These are phyloP conservation scores for Ophthalmolycus amberensis DNA, from an alignment of 2,113 vertebrate genomes.

Conservation along the genomic window DNA sequence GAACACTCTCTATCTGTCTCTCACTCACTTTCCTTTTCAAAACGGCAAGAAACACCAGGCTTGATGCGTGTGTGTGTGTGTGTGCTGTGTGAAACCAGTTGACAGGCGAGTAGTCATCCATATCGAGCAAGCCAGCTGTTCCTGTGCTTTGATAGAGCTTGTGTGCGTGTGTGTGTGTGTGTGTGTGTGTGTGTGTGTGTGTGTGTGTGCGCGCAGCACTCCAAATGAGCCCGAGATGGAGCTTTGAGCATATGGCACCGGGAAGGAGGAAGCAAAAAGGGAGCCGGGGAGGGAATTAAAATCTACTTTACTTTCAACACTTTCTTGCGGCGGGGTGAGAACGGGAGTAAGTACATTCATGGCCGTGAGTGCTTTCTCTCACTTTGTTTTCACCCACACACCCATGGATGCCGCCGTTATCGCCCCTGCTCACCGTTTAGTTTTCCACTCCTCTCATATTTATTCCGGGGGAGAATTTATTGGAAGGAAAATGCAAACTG, in stretches of 20 bases:
- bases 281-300: slow-evolving; percentile 62
- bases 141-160: slow-evolving; percentile 70
- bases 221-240: slow-evolving; percentile 74
- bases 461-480: slow-evolving; percentile 33
- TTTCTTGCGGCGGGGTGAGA: slow-evolving; percentile 44
- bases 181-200: slow-evolving; percentile 29
- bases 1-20: slow-evolving; percentile 12
- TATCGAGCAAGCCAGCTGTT: slow-evolving; percentile 78
- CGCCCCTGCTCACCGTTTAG: slow-evolving; percentile 16
- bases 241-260: slow-evolving; percentile 74
- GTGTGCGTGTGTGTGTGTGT: slow-evolving; percentile 29
- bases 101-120: slow-evolving; percentile 77
- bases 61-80: slow-evolving; percentile 28
- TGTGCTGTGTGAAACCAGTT: slow-evolving; percentile 53
- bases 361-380: slow-evolving; percentile 51
- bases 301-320: slow-evolving; percentile 62
- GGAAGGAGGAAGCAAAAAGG: slow-evolving; percentile 51
- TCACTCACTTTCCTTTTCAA: slow-evolving; percentile 33
- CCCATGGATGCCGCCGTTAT: slow-evolving; percentile 25
- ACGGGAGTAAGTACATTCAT: slow-evolving; percentile 30
- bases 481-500: slow-evolving; percentile 49
- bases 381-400: slow-evolving; percentile 64
- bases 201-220: slow-evolving; percentile 37
- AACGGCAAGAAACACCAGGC: slow-evolving; percentile 44
- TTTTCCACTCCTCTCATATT: slow-evolving; percentile 44